Evolutionary conservation across 1,140 invertebrate genomes (phyloP), one percentile per base, ranked within the genome.

Genomic region (Cryptotermes secundus): DNA sequence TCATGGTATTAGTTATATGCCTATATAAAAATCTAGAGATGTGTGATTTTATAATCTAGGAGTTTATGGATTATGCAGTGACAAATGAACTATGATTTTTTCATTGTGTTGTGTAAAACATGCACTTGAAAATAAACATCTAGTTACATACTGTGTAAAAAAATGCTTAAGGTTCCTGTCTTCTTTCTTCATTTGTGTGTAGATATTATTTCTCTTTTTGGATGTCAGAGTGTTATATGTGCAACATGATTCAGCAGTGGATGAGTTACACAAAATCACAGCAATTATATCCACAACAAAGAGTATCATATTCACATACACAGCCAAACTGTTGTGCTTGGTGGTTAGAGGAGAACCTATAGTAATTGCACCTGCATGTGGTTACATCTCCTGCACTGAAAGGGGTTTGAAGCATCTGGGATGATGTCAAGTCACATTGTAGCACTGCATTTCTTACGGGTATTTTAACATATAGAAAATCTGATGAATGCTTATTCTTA

Each of bases 171-270:
- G 59, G 59, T 72, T 72, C n/a, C n/a, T 72, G 26, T 31, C 26
- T n/a, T 72, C 14, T n/a, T 72, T n/a, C 26, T 31, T 4, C 38
- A 72, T 72, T 72, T 72, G 26, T 72, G 9, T 72, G 59, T 31
- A 72, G n/a, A 31, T 72, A 31, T 26, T 31, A n/a, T 31, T 14
- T n/a, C 26, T 72, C 14, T 72, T 16, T n/a, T 31, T 9, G 14
- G 59, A n/a, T 72, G 10, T 3, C n/a, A 31, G n/a, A n/a, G 7
- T n/a, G n/a, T 72, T 72, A 16, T 72, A 4, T 10, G n/a, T 72
- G 59, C 59, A 72, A 72, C 59, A 72, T 72, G 59, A 72, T 72
- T 72, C 59, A 72, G 9, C 59, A 72, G 59, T n/a, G 9, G 59
- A 72, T 7, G 59, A 72, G 26, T n/a, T 16, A 72, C n/a, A 72